These are phyloP conservation scores for Muscidifurax raptorellus DNA, from an alignment of 1,140 invertebrate genomes.

Conservation along the genomic window DNA sequence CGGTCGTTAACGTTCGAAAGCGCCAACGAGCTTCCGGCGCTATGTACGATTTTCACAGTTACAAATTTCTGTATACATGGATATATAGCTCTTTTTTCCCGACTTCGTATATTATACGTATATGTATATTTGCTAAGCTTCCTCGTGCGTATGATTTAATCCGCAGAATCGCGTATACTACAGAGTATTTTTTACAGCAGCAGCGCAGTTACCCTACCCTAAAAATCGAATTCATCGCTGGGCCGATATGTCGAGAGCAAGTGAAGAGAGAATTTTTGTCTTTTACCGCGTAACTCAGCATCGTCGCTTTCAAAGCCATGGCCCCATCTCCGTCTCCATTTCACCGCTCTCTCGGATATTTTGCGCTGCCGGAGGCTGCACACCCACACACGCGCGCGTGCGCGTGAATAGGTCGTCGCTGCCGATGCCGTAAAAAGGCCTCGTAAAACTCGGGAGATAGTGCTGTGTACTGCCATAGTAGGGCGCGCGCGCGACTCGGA, in stretches of 20 bases:
- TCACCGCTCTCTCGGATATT: not conserved
- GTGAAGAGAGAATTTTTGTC: not conserved
- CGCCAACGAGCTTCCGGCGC: conserved; percentile 30
- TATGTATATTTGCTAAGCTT: no score
- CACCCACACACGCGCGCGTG: no score
- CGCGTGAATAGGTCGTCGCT: conserved; percentile 17
- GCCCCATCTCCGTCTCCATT: not conserved
- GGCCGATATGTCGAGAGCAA: no score
- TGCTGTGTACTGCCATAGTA: not conserved
- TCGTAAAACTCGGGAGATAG: conserved; percentile 31
- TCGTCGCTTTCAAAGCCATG: not conserved
- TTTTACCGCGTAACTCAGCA: no score
- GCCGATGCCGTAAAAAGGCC: conserved; percentile 11
- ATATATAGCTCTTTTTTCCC: no score
- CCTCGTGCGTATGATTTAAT: no score
- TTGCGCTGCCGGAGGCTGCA: not conserved
- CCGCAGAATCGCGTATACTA: no score
- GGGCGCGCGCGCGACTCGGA: not conserved
- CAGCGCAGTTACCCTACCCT: no score
- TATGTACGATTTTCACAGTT: not conserved
- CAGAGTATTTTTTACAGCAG: no score
- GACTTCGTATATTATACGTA: no score
- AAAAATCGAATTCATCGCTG: not conserved
- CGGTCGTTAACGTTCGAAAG: conserved; percentile 21
- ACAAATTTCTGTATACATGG: not conserved